Evolutionary conservation across 2,797 vertebrate genomes (phyloP).

Genomic region (Aplochiton taeniatus): DNA sequence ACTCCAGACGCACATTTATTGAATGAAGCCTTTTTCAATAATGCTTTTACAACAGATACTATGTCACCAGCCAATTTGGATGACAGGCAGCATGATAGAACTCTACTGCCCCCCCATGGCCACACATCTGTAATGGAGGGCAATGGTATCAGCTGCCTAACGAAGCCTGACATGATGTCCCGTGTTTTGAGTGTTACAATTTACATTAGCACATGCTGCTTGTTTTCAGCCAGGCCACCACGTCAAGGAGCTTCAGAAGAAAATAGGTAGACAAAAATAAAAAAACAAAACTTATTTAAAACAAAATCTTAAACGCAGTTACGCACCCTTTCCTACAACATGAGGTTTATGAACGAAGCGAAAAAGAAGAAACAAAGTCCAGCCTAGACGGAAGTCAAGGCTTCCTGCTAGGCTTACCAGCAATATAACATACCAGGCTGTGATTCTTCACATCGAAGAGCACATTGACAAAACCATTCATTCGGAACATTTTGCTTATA

Average conservation of each 20-base stretch:
- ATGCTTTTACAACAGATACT: constrained; percentile 18
- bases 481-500: background rate
- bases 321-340: too few relatives aligned
- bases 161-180: too few relatives aligned
- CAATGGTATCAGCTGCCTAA: background rate
- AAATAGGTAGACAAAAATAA: too few relatives aligned
- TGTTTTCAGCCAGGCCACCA: too few relatives aligned
- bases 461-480: constrained; percentile 46
- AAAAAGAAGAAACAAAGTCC: too few relatives aligned
- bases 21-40: constrained; percentile 39
- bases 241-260: too few relatives aligned
- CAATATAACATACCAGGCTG: background rate
- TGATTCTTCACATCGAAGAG: constrained; percentile 14
- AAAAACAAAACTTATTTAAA: too few relatives aligned
- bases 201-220: too few relatives aligned
- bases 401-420: background rate
- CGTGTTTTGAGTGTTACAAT: too few relatives aligned
- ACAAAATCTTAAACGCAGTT: too few relatives aligned
- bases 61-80: background rate
- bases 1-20: constrained; percentile 20
- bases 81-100: constrained; percentile 34
- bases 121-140: constrained; percentile 19
- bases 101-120: constrained; percentile 74
- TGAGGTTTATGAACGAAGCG: too few relatives aligned
- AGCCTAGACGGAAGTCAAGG: too few relatives aligned